Conservation (phyloP, 2,797 vertebrate genomes). For the Pseudochaenichthys georgianus region DNA sequence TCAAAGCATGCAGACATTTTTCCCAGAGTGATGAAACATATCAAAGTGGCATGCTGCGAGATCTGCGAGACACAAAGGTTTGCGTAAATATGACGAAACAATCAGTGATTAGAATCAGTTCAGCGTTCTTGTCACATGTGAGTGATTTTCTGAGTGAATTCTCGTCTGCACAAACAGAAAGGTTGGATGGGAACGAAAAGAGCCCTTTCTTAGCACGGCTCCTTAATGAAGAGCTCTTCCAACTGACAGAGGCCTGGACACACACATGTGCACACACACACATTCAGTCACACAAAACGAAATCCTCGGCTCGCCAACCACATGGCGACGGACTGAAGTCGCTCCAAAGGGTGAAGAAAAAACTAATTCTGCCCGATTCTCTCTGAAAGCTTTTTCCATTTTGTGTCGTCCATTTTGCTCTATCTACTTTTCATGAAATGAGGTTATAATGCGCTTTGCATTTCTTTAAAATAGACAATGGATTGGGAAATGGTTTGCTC, state of each 20-base stretch:
- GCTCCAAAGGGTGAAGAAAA: conserved; percentile 21
- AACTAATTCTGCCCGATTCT: conserved; percentile 38
- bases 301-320: conserved; percentile 12
- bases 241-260: conserved; percentile 23
- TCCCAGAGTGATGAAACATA: conserved; percentile 34
- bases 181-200: not conserved
- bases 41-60: conserved; percentile 52
- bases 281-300: not conserved
- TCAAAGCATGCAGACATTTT: conserved; percentile 32
- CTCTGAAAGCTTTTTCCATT: conserved; percentile 35
- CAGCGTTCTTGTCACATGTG: not conserved
- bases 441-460: conserved; percentile 40
- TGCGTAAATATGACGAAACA: conserved; percentile 39
- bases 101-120: conserved; percentile 49
- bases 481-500: conserved; percentile 40
- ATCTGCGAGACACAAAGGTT: conserved; percentile 30
- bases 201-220: conserved; percentile 3
- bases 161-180: conserved; percentile 32
- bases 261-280: conserved; percentile 21
- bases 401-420: conserved; percentile 34
- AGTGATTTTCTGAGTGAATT: conserved; percentile 27
- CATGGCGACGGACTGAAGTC: conserved; percentile 24
- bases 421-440: conserved; percentile 37
- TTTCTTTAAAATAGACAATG: conserved; percentile 35
- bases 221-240: conserved; percentile 44